phyloP scores from a whole-genome alignment of 2,797 vertebrate species.

The Bradypus variegatus region DNA sequence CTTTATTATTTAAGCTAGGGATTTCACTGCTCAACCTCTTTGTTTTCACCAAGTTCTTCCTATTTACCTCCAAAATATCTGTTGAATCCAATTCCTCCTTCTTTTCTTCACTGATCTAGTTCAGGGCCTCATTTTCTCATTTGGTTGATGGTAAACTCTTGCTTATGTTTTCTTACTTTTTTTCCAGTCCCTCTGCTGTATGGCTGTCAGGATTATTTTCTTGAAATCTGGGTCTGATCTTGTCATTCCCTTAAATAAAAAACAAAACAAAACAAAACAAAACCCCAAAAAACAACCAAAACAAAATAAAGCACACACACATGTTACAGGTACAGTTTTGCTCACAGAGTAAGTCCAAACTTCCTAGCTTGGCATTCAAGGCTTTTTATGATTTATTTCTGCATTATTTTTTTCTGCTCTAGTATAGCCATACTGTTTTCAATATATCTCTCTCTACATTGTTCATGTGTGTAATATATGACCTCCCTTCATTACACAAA shows the following conservation, averaged over 20 bases:
- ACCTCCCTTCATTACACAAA: background rate
- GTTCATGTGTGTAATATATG: background rate
- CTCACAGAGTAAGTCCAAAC: constrained; percentile 11
- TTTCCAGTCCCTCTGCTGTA: background rate
- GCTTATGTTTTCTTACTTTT: constrained; percentile 7
- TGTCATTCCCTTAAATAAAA: background rate
- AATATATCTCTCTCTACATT: background rate
- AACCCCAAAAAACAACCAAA: background rate
- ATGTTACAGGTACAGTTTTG: constrained; percentile 4
- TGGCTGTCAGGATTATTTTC: constrained; percentile 4
- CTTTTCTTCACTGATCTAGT: background rate
- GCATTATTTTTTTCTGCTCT: constrained; percentile 26
- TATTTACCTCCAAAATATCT: background rate
- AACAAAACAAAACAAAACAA: background rate
- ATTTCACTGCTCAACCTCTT: background rate
- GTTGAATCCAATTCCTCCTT: background rate
- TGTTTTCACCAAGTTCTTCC: background rate
- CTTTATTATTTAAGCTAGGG: background rate
- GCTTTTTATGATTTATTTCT: constrained; percentile 28
- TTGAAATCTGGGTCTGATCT: constrained; percentile 13
- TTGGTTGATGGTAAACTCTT: background rate
- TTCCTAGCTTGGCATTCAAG: constrained; percentile 1
- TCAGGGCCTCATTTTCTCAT: background rate
- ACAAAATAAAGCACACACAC: background rate
- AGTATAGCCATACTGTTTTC: background rate